These are phyloP conservation scores for Cathartes aura DNA, from an alignment of 2,113 vertebrate species.

Conservation along the genomic window DNA sequence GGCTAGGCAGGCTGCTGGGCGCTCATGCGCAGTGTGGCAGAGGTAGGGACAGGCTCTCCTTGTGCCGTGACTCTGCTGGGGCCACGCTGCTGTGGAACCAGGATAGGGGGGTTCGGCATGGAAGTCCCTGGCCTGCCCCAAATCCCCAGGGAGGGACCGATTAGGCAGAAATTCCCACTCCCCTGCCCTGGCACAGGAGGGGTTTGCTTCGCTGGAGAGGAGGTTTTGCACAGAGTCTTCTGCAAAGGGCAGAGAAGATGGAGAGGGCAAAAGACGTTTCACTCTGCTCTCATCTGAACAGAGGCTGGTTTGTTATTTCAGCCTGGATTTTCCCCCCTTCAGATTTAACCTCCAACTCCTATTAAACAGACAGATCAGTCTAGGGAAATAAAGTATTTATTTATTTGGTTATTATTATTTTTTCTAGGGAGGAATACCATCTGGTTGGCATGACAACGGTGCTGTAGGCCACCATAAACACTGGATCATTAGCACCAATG, in stretches of 20 bases:
- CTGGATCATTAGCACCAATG: slow-evolving; percentile 57
- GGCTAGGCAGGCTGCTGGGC: neutral
- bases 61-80: neutral
- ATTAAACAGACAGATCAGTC: slow-evolving; percentile 1
- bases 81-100: neutral
- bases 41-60: neutral
- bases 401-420: slow-evolving; percentile 57
- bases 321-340: neutral
- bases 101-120: rapidly evolving
- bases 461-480: slow-evolving; percentile 55
- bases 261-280: neutral
- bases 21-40: rapidly evolving
- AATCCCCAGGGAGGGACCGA: neutral
- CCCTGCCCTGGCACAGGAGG: neutral
- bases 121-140: neutral
- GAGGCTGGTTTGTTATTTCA: neutral
- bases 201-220: neutral
- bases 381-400: slow-evolving; percentile 37
- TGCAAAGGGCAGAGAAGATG: neutral
- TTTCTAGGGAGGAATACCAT: slow-evolving; percentile 11
- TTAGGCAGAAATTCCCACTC: neutral
- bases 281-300: neutral
- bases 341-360: slow-evolving; percentile 12
- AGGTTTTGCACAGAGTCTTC: neutral
- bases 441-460: slow-evolving; percentile 44